These are phyloP conservation scores for Cylindroiulus punctatus DNA, from an alignment of 2,888 invertebrate species.

Conservation along the genomic window DNA sequence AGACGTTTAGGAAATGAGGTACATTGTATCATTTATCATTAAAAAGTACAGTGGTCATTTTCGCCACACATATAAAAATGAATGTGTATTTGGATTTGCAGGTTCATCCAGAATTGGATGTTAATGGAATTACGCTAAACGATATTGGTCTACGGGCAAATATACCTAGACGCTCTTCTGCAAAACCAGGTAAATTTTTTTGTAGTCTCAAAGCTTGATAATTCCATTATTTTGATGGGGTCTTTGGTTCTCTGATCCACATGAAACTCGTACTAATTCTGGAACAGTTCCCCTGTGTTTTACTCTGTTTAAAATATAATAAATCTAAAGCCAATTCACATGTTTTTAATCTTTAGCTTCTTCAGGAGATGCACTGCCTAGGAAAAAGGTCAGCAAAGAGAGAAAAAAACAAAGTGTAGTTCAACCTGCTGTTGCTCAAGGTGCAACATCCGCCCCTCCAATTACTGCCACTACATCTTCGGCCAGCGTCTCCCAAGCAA, in stretches of 20 bases:
- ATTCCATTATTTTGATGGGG: too few species aligned
- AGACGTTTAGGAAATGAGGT: conserved; percentile 78
- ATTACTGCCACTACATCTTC: neutral
- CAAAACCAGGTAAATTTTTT: conserved; percentile 57
- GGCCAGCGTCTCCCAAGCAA: neutral
- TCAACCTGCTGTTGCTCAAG: neutral
- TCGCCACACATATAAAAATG: neutral
- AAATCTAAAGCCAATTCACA: too few species aligned
- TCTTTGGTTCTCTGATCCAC: too few species aligned
- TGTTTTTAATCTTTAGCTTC: neutral
- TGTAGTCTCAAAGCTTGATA: too few species aligned
- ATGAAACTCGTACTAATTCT: too few species aligned
- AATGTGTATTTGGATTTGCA: conserved; percentile 62
- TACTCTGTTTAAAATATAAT: too few species aligned
- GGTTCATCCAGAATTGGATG: conserved; percentile 80
- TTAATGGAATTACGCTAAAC: conserved; percentile 78
- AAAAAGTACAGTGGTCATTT: too few species aligned
- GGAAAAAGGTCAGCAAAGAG: conserved; percentile 39
- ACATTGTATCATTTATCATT: conserved; percentile 58
- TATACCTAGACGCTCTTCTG: conserved; percentile 62
- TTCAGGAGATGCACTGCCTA: conserved; percentile 12
- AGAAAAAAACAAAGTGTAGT: conserved; percentile 49
- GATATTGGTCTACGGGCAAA: conserved; percentile 73
- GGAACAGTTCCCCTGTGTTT: too few species aligned
- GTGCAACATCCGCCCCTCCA: neutral